Evolutionary conservation across 1,140 invertebrate species (phyloP), one percentile per base, ranked within the genome.

Genomic region (Contarinia nasturtii): DNA sequence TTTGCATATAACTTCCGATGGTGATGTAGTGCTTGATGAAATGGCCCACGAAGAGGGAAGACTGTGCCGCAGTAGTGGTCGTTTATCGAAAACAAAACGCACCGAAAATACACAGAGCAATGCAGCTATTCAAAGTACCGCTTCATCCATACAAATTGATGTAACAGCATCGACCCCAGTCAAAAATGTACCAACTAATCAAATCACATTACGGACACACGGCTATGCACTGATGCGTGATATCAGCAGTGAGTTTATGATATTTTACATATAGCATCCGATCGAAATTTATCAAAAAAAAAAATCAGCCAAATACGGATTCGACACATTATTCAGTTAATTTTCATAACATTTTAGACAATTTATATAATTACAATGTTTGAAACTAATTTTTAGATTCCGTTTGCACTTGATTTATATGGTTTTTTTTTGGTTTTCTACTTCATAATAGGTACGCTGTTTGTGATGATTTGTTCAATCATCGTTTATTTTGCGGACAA

Each of bases 401-500:
- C n/a, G n/a, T n/a, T n/a, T 27, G 27, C 27, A 27, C 3, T 5
- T 5, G 27, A 27, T 10, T 3, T 27, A 27, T 3, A 38, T 14
- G 14, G 50, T 49, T 47, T 27, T 11, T 54, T 51, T 48, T 54
- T 57, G 50, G 5, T 19, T 12, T 50, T 63, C 63, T 47, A 5
- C 10, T 27, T 27, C 27, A 3, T 5, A 27, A 27, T 54, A 68
- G 71, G 77, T 21, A 78, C 78, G 48, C 48, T 82, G 17, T 66
- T 82, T 36, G 79, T 85, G 0, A 77, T 83, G 14, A 53, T 79
- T 0, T 77, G 74, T 52, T 72, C 80, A 0, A 54, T 73, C 1
- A 60, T 79, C 14, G 75, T 83, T 0, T 72, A 79, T 51, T 73
- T 76, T 49, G 72, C 72, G 0, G 69, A 79, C 44, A 59, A 68